Base-by-base conservation (phyloP, 2,888 invertebrate genomes). In the Apotomis betuletana region DNA sequence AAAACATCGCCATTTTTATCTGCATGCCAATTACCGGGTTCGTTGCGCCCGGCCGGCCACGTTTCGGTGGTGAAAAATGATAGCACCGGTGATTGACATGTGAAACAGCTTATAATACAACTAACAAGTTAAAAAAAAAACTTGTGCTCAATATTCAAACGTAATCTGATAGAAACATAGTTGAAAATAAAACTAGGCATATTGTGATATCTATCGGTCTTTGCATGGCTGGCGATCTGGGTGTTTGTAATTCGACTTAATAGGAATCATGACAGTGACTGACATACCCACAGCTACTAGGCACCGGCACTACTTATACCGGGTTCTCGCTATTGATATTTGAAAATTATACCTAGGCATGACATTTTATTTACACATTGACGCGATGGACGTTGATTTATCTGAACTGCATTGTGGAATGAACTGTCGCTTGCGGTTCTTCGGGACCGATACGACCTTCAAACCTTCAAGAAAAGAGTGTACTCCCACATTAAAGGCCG, bases 1-100 rank as follows among this genome's bases (percentile, higher is more conserved):
- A 82, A 81, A 83, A 83, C 62, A 72, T 82, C 77, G 75, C 77
- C 77, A 83, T 83, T 82, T 83, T 79, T 78, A 80, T 79, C 75
- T 65, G 74, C 74, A 77, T 76, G 77, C 77, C 77, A 78, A 80
- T 80, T 78, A 76, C 70, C 46, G 79, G 75, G 87, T 80, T 87
- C 85, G 77, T 77, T 77, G 84, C 75, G 80, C 83, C 78, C 76
- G 68, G 72, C 78, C 76, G 68, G 72, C 63, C 74, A 77, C 58
- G 58, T 62, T 62, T 58, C 54, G 44, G 27, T 38, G 13, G 12
- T 57, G 64, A 51, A 62, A 67, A 72, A 72, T 52, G 62, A 67
- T 62, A 62, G 9, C 8, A 51, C 27, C 3, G 3, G 10, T 55
- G 55, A 41, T 41, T 49, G 58, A 36, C 38, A 49, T 10, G 49